Percentiles rank a stretch among this genome's conserved stretches.
phyloP scores from a whole-genome alignment of 2,113 vertebrate genomes.

The Thalassarche chlororhynchos region DNA sequence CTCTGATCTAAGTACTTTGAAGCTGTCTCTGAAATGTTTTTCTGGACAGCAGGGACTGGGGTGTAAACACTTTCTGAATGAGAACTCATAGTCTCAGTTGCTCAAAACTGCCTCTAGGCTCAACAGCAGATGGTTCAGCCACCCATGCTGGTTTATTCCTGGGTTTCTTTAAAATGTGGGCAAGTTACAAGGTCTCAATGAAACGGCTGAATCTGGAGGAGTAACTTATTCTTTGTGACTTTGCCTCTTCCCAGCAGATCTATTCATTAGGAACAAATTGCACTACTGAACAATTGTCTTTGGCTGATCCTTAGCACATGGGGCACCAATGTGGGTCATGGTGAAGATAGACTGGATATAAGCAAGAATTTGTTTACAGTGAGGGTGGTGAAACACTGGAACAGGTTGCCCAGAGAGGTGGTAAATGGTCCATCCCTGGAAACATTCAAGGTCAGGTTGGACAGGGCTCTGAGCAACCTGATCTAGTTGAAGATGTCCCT shows the following conservation, averaged over 20 bases:
- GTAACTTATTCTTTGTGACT: neutral
- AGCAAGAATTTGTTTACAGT: neutral
- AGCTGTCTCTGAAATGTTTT: neutral
- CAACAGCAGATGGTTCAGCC: neutral
- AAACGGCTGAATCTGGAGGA: neutral
- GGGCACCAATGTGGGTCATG: accelerated
- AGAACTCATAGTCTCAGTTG: neutral
- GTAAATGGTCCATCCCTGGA: neutral
- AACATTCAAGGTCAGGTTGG: neutral
- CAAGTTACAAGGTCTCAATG: neutral
- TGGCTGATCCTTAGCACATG: neutral
- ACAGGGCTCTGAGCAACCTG: neutral
- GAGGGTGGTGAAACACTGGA: neutral
- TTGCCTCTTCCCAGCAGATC: neutral
- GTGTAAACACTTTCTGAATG: neutral
- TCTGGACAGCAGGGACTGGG: neutral
- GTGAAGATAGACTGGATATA: neutral
- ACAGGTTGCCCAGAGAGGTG: neutral
- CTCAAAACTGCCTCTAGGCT: neutral
- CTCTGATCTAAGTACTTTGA: neutral
- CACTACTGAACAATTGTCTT: neutral
- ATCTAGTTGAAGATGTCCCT: neutral
- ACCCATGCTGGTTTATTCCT: neutral
- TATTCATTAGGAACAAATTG: neutral
- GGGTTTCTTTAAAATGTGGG: neutral